Conservation (phyloP, 2,888 invertebrate genomes). For the Amblyjoppa proteus region DNA sequence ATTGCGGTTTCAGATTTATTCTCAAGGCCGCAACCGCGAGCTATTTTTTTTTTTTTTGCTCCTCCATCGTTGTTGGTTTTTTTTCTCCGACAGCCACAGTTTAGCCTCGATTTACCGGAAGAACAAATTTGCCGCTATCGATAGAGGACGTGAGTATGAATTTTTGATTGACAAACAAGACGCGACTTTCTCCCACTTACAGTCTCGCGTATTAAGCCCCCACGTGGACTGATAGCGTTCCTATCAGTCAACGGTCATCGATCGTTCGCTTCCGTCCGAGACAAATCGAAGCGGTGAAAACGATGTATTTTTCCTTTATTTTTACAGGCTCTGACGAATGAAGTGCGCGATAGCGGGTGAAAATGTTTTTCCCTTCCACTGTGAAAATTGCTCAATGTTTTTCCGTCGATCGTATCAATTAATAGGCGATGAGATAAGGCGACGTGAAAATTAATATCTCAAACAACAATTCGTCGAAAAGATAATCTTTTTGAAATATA, state of each 20-base stretch:
- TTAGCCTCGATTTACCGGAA: background rate
- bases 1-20: background rate
- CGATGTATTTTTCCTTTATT: background rate
- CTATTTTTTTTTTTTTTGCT: background rate
- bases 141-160: constrained; percentile 2
- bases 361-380: background rate
- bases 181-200: background rate
- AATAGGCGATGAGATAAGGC: background rate
- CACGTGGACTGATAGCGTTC: constrained; percentile 40
- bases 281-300: background rate
- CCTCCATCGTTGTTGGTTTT: background rate
- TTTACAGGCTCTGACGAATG: background rate
- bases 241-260: constrained; percentile 5
- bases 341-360: background rate
- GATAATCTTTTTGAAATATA: background rate
- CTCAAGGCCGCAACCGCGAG: background rate
- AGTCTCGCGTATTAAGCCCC: constrained; percentile 23
- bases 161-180: constrained; percentile 42
- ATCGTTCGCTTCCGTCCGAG: background rate
- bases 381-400: background rate
- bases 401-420: background rate
- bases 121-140: constrained; percentile 28
- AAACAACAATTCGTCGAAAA: background rate
- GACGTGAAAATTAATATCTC: background rate
- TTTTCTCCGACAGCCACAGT: background rate